A percentile compares a stretch with the other conserved stretches of the same genome.
phyloP scores from a whole-genome alignment of 53 echinoderm and acorn worm genomes.

The Apostichopus leukothele region DNA sequence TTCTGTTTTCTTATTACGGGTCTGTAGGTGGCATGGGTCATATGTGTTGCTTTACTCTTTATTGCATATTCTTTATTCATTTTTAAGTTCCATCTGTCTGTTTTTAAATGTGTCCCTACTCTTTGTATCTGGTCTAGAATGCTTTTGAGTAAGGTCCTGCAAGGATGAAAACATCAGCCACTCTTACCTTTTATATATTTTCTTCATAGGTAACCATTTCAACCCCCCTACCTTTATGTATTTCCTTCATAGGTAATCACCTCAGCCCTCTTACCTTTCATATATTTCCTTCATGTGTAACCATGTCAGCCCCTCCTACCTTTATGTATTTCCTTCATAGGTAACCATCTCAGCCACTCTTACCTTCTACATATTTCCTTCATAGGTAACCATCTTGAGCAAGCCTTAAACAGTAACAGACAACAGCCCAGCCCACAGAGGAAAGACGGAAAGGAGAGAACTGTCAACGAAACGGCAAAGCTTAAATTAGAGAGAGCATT shows the following conservation, averaged over 20 bases:
- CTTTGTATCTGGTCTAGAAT: too few relatives aligned
- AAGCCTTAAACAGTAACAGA: constrained; percentile 6
- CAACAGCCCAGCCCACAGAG: constrained; percentile 50
- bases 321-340: background rate
- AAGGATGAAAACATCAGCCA: background rate
- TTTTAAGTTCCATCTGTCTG: too few relatives aligned
- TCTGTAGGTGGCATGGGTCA: too few relatives aligned
- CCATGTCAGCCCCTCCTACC: background rate
- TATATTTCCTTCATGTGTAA: background rate
- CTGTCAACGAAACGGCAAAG: constrained; percentile 52
- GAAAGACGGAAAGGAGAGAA: constrained; percentile 64
- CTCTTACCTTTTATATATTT: background rate
- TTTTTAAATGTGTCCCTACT: too few relatives aligned
- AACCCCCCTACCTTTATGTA: background rate
- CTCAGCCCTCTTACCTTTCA: background rate
- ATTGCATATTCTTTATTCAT: too few relatives aligned
- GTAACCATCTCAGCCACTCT: background rate
- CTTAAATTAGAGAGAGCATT: constrained; percentile 76
- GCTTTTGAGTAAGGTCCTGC: background rate
- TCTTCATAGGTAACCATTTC: too few relatives aligned
- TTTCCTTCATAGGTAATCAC: background rate
- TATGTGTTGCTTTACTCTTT: too few relatives aligned
- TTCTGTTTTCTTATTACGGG: too few relatives aligned
- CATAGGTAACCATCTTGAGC: constrained; percentile 35
- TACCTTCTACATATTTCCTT: background rate